These are phyloP conservation scores for Crocuta crocuta DNA, from an alignment of 2,113 vertebrate species.

Conservation along the genomic window DNA sequence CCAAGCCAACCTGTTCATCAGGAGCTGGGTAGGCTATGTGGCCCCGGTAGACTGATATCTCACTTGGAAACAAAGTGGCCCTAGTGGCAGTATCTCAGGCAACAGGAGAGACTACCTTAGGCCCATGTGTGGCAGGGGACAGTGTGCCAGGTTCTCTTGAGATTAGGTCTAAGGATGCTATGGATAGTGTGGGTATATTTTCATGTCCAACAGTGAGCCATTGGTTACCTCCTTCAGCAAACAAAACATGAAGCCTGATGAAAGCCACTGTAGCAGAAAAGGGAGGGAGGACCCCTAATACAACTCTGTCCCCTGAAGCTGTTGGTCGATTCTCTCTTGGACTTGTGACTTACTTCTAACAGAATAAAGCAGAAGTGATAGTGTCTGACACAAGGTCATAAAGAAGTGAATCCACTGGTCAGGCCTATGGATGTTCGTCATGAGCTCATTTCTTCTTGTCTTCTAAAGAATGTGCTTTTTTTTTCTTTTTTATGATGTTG, in stretches of 20 bases:
- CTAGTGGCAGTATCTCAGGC: not conserved
- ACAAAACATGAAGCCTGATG: not conserved
- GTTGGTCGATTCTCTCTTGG: not conserved
- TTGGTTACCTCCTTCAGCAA: not conserved
- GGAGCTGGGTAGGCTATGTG: not conserved
- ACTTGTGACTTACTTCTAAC: too few species aligned
- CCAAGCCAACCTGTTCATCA: not conserved
- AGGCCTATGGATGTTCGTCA: too few species aligned
- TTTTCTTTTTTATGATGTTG: slow-evolving; percentile 4
- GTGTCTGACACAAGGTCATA: too few species aligned
- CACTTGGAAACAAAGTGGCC: not conserved
- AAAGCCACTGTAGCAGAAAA: not conserved
- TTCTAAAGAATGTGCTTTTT: not conserved
- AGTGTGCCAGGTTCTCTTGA: not conserved
- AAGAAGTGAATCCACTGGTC: too few species aligned
- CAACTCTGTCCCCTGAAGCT: not conserved
- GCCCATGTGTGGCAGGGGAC: not conserved
- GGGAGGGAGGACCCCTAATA: too few species aligned
- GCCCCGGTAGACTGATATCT: not conserved
- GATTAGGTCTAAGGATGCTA: not conserved
- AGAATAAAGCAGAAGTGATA: too few species aligned
- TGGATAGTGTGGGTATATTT: not conserved
- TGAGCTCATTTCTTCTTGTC: not conserved
- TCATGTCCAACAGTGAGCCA: not conserved
- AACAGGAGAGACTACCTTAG: not conserved